These are phyloP conservation scores for Carabus problematicus DNA, from an alignment of 2,888 invertebrate genomes.

Conservation along the genomic window DNA sequence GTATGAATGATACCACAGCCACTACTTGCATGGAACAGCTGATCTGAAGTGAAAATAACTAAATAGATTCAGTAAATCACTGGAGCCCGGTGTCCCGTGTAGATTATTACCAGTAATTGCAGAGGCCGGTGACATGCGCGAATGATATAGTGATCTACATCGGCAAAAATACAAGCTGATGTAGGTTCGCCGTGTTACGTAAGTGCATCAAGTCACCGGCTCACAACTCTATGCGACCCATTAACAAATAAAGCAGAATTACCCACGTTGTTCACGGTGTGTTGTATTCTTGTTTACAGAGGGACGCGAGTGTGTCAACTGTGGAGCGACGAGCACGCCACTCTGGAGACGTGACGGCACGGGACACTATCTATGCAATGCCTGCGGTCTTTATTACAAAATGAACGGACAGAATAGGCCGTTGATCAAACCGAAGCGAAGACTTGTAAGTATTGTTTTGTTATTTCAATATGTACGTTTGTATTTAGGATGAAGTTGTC, in stretches of 20 bases:
- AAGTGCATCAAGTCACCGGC: not conserved
- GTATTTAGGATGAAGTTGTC: too few species aligned
- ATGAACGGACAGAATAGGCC: slow-evolving; percentile 99
- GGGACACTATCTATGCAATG: slow-evolving; percentile 98
- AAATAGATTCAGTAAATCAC: slow-evolving; percentile 38
- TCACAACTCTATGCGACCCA: too few species aligned
- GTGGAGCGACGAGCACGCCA: slow-evolving; percentile 98
- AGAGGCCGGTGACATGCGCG: slow-evolving; percentile 36
- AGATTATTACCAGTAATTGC: slow-evolving; percentile 42
- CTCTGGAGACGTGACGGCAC: slow-evolving; percentile 97
- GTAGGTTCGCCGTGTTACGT: slow-evolving; percentile 3
- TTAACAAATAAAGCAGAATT: too few species aligned
- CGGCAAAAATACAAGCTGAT: not conserved
- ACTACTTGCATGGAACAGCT: slow-evolving; percentile 20
- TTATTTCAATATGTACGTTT: slow-evolving; percentile 5
- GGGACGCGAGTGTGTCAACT: slow-evolving; percentile 98
- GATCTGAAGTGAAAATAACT: slow-evolving; percentile 33
- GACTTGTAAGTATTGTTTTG: slow-evolving; percentile 86
- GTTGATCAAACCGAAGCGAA: slow-evolving; percentile 98
- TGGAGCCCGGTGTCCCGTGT: slow-evolving; percentile 27
- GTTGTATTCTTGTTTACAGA: slow-evolving; percentile 67
- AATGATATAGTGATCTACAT: slow-evolving; percentile 29
- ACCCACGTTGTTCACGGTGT: not conserved
- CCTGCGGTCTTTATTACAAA: slow-evolving; percentile 99
- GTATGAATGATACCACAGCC: not conserved